These are phyloP conservation scores for Peromyscus eremicus DNA, from an alignment of 2,797 vertebrate genomes.

Conservation along the genomic window DNA sequence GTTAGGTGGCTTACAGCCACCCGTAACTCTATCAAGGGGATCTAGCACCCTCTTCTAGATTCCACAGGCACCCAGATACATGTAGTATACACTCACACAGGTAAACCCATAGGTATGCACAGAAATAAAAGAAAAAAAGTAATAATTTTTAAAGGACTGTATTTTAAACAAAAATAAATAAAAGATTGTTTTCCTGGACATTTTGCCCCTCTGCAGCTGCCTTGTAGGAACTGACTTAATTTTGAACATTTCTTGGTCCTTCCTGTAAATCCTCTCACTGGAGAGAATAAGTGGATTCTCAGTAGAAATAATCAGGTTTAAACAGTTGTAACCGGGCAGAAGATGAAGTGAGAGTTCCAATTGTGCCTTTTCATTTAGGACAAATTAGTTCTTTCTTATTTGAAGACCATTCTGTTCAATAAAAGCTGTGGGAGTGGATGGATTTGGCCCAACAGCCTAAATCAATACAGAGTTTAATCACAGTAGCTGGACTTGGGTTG, in stretches of 20 bases:
- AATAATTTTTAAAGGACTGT: background rate
- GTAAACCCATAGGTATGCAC: background rate
- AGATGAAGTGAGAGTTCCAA: background rate
- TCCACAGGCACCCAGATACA: background rate
- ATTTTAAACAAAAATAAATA: background rate
- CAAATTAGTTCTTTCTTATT: background rate
- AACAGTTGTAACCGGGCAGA: background rate
- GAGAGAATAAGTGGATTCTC: slow-evolving; percentile 17
- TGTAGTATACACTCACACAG: background rate
- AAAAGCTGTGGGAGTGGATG: background rate
- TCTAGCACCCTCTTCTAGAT: background rate
- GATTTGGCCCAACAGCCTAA: background rate
- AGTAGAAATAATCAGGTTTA: background rate
- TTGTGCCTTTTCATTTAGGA: background rate
- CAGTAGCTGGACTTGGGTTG: background rate
- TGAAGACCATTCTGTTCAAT: background rate
- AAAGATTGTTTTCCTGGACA: background rate
- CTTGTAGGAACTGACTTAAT: background rate
- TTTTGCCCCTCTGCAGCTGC: slow-evolving; percentile 2
- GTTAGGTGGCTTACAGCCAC: background rate
- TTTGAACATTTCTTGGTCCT: background rate
- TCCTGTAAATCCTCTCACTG: background rate
- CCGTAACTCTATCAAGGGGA: background rate
- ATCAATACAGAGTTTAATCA: background rate
- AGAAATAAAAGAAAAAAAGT: background rate